Conservation (phyloP, 2,888 invertebrate species). For the Phalera bucephala region DNA sequence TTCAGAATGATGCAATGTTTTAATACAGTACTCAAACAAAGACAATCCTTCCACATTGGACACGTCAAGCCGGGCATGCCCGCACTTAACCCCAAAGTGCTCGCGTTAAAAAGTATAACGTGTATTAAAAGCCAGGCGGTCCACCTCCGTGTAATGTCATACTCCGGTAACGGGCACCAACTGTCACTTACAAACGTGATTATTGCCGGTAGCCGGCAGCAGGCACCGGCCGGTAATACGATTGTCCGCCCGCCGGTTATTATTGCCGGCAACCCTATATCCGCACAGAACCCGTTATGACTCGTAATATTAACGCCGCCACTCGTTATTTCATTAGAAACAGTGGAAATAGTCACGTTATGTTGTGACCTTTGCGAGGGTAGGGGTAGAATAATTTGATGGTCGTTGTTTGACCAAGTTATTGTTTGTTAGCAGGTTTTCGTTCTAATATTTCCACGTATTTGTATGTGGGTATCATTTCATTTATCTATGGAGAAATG, state of each 20-base stretch:
- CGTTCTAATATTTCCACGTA: no score
- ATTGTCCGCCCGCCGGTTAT: conserved; percentile 57
- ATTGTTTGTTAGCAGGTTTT: no score
- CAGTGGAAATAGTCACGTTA: conserved; percentile 8
- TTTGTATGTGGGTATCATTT: no score
- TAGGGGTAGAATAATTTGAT: not conserved
- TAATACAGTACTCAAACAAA: no score
- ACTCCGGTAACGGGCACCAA: conserved; percentile 20
- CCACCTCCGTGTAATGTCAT: conserved; percentile 23
- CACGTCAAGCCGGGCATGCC: no score
- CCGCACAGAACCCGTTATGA: conserved; percentile 53
- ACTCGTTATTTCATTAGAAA: conserved; percentile 44
- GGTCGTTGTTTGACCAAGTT: not conserved
- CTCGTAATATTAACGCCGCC: conserved; percentile 45
- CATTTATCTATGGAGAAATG: no score
- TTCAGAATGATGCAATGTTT: no score
- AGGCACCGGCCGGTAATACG: conserved; percentile 50
- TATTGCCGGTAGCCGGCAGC: conserved; percentile 35
- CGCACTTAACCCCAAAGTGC: no score
- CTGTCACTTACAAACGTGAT: conserved; percentile 48
- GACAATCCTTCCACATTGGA: no score
- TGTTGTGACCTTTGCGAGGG: not conserved
- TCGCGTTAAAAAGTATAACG: conserved; percentile 37
- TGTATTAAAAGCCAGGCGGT: conserved; percentile 29
- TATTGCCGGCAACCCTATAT: conserved; percentile 55